phyloP scores from a whole-genome alignment of 2,797 vertebrate genomes.

The Bovichtus variegatus region DNA sequence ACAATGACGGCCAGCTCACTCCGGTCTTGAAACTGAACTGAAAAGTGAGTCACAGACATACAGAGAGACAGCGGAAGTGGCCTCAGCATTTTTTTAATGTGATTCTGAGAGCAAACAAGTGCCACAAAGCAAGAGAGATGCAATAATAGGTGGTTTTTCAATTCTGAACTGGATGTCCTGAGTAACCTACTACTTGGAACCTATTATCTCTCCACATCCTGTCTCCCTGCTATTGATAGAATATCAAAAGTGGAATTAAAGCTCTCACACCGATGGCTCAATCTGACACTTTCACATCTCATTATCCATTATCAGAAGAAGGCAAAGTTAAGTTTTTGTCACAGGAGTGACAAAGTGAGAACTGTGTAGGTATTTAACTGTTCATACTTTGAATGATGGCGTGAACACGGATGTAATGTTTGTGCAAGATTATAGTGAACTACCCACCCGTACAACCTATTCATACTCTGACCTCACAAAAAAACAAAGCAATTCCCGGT shows the following conservation, averaged over 20 bases:
- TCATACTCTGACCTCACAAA: not conserved
- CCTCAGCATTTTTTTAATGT: slow-evolving; percentile 17
- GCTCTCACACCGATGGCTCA: not conserved
- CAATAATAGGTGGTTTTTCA: slow-evolving; percentile 28
- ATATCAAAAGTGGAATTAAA: not conserved
- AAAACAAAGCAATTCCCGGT: not conserved
- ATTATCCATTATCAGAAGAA: not conserved
- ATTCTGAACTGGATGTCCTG: slow-evolving; percentile 23
- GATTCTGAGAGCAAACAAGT: slow-evolving; percentile 15
- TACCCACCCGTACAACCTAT: not conserved
- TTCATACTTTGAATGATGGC: too few relatives aligned
- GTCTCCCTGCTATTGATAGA: not conserved
- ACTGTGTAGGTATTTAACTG: too few relatives aligned
- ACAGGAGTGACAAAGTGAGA: not conserved
- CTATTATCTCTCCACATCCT: not conserved
- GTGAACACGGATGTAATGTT: too few relatives aligned
- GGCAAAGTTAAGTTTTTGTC: not conserved
- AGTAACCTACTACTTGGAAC: slow-evolving; percentile 21
- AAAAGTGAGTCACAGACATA: slow-evolving; percentile 18
- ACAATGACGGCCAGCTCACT: not conserved
- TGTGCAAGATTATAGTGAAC: not conserved
- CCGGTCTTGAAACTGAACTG: slow-evolving; percentile 3
- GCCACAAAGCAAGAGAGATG: slow-evolving; percentile 30
- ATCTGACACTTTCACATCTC: not conserved
- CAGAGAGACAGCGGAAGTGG: not conserved